phyloP scores from a whole-genome alignment of 1,140 invertebrate species.

The Teleogryllus occipitalis region DNA sequence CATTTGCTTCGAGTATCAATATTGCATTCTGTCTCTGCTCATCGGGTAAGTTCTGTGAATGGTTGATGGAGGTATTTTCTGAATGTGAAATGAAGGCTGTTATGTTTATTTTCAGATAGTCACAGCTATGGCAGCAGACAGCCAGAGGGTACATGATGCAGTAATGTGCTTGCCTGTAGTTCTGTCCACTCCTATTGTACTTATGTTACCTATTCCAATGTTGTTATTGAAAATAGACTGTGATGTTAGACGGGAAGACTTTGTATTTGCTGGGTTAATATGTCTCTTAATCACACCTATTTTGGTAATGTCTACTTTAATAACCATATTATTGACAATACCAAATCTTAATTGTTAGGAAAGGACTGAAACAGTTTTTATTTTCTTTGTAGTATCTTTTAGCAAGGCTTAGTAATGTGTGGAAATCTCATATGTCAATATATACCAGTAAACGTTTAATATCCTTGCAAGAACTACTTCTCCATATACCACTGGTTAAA shows the following conservation, averaged over 20 bases:
- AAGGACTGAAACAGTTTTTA: not conserved
- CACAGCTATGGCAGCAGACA: constrained; percentile 29
- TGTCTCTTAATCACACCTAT: not conserved
- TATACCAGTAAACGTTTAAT: not conserved
- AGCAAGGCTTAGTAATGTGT: not conserved
- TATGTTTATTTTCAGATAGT: constrained; percentile 24
- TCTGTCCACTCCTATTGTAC: constrained; percentile 27
- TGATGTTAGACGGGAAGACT: not conserved
- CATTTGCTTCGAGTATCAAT: constrained; percentile 29
- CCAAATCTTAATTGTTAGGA: too few species aligned
- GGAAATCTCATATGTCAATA: not conserved
- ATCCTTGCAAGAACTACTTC: not conserved
- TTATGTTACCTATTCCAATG: constrained; percentile 16
- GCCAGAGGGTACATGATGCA: constrained; percentile 28
- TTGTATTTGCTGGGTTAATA: not conserved
- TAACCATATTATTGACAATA: not conserved
- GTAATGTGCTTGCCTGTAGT: constrained; percentile 26
- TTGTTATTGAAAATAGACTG: not conserved
- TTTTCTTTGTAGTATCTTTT: not conserved
- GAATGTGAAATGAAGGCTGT: not conserved
- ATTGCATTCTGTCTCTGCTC: constrained; percentile 26
- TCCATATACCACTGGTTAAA: constrained; percentile 27
- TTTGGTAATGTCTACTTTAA: not conserved
- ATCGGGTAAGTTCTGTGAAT: constrained; percentile 25
- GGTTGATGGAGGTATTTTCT: not conserved